These are phyloP conservation scores for Dicyrtoma fusca DNA, from an alignment of 2,888 invertebrate genomes.

Conservation along the genomic window DNA sequence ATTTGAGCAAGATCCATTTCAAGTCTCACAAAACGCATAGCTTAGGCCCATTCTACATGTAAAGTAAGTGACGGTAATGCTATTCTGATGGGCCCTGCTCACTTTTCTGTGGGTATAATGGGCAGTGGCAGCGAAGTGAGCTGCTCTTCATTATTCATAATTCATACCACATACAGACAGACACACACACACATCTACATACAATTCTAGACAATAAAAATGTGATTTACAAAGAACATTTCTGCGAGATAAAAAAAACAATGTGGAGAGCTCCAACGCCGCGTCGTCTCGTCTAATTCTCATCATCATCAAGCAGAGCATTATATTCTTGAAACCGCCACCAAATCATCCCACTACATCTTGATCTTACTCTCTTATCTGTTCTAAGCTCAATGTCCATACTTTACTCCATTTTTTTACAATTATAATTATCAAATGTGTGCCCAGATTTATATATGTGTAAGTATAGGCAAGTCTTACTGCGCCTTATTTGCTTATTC, in stretches of 20 bases:
- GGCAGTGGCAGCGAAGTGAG: no score
- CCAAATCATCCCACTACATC: not conserved
- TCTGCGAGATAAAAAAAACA: slow-evolving; percentile 20
- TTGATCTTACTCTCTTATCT: not conserved
- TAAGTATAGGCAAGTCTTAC: no score
- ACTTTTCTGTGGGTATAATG: no score
- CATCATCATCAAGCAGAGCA: slow-evolving; percentile 37
- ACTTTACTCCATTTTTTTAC: not conserved
- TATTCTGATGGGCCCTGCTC: no score
- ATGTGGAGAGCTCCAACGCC: slow-evolving; percentile 7
- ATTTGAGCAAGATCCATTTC: slow-evolving; percentile 39
- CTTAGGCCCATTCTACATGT: no score
- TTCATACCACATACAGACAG: no score
- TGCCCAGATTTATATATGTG: no score
- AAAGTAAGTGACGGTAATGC: no score
- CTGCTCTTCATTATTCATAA: no score
- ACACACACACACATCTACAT: no score
- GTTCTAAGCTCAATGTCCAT: not conserved
- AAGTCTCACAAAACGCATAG: slow-evolving; percentile 4
- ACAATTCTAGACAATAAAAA: slow-evolving; percentile 32
- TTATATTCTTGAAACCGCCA: slow-evolving; percentile 34
- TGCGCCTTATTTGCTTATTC: no score
- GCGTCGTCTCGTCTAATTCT: slow-evolving; percentile 31
- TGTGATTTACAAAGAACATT: slow-evolving; percentile 35
- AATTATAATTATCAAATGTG: not conserved